phyloP scores from a whole-genome alignment of 2,888 invertebrate genomes.

The Amiota communis region DNA sequence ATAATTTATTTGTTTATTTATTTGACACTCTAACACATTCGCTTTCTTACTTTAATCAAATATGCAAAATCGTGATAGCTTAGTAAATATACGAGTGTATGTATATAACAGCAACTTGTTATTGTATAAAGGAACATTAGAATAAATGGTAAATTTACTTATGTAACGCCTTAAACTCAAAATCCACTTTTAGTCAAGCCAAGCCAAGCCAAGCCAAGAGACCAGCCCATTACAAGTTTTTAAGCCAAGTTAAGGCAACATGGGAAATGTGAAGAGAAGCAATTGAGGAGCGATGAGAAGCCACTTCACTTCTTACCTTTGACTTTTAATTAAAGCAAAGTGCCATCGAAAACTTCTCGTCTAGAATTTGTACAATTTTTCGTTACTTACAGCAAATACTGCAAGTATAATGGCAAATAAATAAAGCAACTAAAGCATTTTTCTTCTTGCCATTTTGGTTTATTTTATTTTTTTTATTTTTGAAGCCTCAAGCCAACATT shows the following conservation, averaged over 20 bases:
- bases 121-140: too few relatives aligned
- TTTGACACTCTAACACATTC: not conserved
- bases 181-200: too few relatives aligned
- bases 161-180: too few relatives aligned
- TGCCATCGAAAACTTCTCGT: constrained; percentile 25
- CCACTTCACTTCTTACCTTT: constrained; percentile 15
- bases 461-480: not conserved
- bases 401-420: constrained; percentile 21
- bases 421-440: constrained; percentile 7
- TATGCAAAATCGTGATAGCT: not conserved
- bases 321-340: constrained; percentile 31
- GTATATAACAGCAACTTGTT: too few relatives aligned
- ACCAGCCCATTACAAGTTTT: too few relatives aligned
- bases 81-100: not conserved
- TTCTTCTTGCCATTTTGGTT: not conserved
- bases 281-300: not conserved
- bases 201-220: too few relatives aligned
- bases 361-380: not conserved
- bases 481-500: too few relatives aligned
- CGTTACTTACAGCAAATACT: constrained; percentile 6
- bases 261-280: too few relatives aligned
- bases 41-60: not conserved
- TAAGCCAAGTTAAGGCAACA: too few relatives aligned
- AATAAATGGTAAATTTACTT: too few relatives aligned
- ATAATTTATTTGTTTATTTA: not conserved